Conservation (phyloP, 2,797 vertebrate species). For the Stomatorhinus walkeri region DNA sequence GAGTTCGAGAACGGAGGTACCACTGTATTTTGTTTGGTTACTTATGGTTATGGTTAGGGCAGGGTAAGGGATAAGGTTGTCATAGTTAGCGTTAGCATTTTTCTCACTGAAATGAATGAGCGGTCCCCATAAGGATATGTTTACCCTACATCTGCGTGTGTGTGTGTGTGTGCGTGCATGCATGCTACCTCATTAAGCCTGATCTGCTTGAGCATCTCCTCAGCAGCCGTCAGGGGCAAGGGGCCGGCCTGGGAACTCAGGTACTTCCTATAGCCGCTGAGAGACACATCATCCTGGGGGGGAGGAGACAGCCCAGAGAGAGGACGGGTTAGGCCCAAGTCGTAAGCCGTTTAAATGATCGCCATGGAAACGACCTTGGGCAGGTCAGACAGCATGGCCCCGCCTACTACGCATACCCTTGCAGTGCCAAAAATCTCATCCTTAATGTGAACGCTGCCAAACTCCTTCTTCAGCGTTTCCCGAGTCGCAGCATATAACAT, state of each 20-base stretch:
- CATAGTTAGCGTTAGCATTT: no score
- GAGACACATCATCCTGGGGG: conserved; percentile 71
- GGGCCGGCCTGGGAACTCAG: conserved; percentile 70
- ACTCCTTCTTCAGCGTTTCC: conserved; percentile 80
- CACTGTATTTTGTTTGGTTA: no score
- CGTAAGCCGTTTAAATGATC: background rate
- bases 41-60: no score
- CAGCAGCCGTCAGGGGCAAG: conserved; percentile 72
- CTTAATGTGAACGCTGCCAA: conserved; percentile 80
- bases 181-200: conserved; percentile 70
- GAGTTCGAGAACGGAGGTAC: no score
- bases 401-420: conserved; percentile 52
- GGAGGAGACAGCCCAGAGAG: background rate
- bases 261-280: conserved; percentile 72
- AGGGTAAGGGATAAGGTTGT: no score
- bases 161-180: background rate
- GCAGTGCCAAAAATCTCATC: conserved; percentile 80
- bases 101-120: no score
- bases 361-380: background rate
- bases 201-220: conserved; percentile 79
- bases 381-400: background rate
- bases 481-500: conserved; percentile 82
- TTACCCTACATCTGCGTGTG: background rate
- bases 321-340: background rate
- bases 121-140: no score